Conservation (phyloP, 2,888 invertebrate genomes). For the Cantharis rustica region DNA sequence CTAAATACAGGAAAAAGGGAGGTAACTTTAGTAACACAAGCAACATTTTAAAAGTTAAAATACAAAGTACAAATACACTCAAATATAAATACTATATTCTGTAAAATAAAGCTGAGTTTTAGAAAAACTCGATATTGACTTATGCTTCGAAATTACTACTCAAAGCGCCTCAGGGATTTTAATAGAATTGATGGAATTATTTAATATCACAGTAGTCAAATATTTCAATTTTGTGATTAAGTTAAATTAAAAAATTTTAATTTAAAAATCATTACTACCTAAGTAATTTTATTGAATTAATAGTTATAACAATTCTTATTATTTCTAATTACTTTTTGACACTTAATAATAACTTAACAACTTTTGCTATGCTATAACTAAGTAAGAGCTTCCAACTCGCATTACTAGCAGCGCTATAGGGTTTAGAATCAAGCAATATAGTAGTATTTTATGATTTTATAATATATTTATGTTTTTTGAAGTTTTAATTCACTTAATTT, state of each 20-base stretch:
- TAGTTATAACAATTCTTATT: neutral
- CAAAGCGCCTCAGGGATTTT: neutral
- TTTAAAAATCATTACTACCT: neutral
- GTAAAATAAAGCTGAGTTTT: neutral
- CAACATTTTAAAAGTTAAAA: neutral
- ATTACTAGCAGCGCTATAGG: neutral
- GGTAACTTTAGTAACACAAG: too few relatives aligned
- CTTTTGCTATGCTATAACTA: neutral
- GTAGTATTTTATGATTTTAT: neutral
- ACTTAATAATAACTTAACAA: neutral
- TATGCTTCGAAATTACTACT: neutral
- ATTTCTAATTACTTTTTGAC: neutral
- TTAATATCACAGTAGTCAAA: neutral
- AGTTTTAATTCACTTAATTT: neutral
- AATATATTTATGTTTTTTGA: neutral
- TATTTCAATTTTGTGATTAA: neutral
- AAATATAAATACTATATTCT: neutral
- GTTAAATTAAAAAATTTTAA: neutral
- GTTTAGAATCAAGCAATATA: neutral
- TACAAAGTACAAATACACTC: too few relatives aligned
- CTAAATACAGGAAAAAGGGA: neutral
- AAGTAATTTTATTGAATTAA: neutral
- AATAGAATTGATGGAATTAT: neutral
- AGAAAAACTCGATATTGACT: neutral
- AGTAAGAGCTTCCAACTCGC: neutral